A percentile compares a stretch with the other conserved stretches of the same genome.
Evolutionary conservation across 2,797 vertebrate species (phyloP).

Genomic region (Rousettus madagascariensis): DNA sequence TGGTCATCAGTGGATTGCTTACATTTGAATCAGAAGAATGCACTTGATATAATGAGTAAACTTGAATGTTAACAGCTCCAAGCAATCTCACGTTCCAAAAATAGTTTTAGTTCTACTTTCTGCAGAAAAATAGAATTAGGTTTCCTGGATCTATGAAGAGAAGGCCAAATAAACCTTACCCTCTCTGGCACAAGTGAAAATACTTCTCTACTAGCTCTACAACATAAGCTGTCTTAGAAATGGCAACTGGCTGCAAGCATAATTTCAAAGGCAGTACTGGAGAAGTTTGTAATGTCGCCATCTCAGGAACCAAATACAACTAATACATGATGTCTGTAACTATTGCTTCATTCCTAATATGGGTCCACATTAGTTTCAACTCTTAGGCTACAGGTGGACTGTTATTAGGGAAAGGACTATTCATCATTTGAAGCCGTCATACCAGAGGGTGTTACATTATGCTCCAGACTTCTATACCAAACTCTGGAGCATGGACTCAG

Average conservation of each 20-base stretch:
- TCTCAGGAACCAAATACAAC: not conserved
- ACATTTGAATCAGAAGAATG: conserved; percentile 15
- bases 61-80: not conserved
- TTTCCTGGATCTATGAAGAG: not conserved
- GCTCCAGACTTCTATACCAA: not conserved
- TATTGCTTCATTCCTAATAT: conserved; percentile 4
- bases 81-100: not conserved
- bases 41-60: conserved; percentile 12
- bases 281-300: not conserved
- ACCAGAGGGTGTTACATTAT: not conserved
- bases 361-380: conserved; percentile 19
- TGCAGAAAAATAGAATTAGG: conserved; percentile 43
- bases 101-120: conserved; percentile 43
- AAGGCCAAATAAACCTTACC: conserved; percentile 17
- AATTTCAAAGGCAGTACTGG: not conserved
- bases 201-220: not conserved
- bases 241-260: not conserved
- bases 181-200: conserved; percentile 23
- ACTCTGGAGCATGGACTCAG: conserved; percentile 5
- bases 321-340: not conserved
- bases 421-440: not conserved
- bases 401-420: conserved; percentile 9
- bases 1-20: not conserved
- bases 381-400: not conserved
- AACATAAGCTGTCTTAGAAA: not conserved